A percentile compares a stretch with the other conserved stretches of the same genome.
Conservation (phyloP, 2,113 vertebrate species). For the Romanogobio albipinnatus region DNA sequence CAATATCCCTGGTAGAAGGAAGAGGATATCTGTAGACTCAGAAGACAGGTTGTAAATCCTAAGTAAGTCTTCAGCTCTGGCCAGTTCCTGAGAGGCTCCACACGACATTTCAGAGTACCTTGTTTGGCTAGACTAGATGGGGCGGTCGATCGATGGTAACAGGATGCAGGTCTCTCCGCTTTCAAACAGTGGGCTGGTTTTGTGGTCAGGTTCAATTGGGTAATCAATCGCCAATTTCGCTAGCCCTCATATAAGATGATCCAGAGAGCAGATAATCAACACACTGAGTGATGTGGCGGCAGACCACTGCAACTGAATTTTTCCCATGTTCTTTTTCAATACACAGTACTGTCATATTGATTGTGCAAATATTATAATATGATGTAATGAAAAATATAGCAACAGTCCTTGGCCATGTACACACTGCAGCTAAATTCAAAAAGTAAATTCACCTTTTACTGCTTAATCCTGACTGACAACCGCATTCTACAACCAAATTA, state of each 20-base stretch:
- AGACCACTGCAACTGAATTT: not conserved
- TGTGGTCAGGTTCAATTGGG: slow-evolving; percentile 58
- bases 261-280: slow-evolving; percentile 49
- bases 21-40: slow-evolving; percentile 23
- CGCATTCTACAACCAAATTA: no score
- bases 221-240: slow-evolving; percentile 61
- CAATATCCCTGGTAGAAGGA: not conserved
- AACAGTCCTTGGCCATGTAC: no score
- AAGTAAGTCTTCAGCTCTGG: slow-evolving; percentile 13
- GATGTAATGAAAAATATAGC: not conserved
- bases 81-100: slow-evolving; percentile 31
- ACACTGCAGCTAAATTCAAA: no score
- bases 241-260: slow-evolving; percentile 50
- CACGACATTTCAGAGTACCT: slow-evolving; percentile 14
- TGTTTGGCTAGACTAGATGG: slow-evolving; percentile 34
- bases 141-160: slow-evolving; percentile 52
- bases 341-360: not conserved
- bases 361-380: not conserved
- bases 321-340: not conserved
- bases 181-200: slow-evolving; percentile 48
- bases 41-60: slow-evolving; percentile 26
- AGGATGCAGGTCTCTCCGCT: slow-evolving; percentile 54
- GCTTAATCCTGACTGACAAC: no score
- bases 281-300: slow-evolving; percentile 33
- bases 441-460: no score